Base-by-base conservation (phyloP, 2,888 invertebrate species). In the Cremastinae sp. region DNA sequence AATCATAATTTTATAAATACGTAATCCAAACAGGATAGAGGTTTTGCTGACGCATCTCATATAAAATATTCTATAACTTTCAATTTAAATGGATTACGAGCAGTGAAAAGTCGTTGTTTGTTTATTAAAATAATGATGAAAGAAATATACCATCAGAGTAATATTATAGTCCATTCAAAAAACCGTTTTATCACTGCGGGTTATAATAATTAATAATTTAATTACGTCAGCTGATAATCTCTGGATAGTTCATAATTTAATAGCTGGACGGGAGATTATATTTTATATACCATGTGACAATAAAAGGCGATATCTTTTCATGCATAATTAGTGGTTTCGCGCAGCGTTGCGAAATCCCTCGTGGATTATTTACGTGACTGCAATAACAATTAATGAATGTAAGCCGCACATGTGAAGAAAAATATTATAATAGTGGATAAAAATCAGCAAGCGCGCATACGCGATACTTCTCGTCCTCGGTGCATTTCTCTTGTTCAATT, bases 301-400 rank as follows among this genome's bases (percentile, higher is more conserved):
- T 58, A 28, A 41, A 28, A 37, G n/a, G 43, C 4, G 16, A 14
- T 14, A 22, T 20, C 37, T 68, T 43, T 56, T 16, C 51, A 20
- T 55, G 43, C 12, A 55, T 16, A 74, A 47, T 69, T 56, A 51
- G 45, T 56, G 39, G 47, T 37, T 4, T 41, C 22, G 22, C 9
- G 12, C 12, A 9, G 12, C 22, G 20, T 43, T 22, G 14, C 8
- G 28, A n/a, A n/a, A 55, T 69, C 51, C 37, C 68, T 10, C 56
- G 68, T 43, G 51, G 58, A 43, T 69, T n/a, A n/a, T n/a, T 5
- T 28, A 51, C 49, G 22, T 35, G 35, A 43, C 41, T 35, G 43
- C 45, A 20, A 51, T 56, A 37, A 64, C 49, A 49, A 69, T 64
- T 16, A 64, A 28, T 10, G 58, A 56, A 28, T 55, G 12, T 61